Percentiles rank a stretch among this genome's conserved stretches.
Evolutionary conservation across 2,888 invertebrate genomes (phyloP).

Genomic region (Drosophila paucipuncta): DNA sequence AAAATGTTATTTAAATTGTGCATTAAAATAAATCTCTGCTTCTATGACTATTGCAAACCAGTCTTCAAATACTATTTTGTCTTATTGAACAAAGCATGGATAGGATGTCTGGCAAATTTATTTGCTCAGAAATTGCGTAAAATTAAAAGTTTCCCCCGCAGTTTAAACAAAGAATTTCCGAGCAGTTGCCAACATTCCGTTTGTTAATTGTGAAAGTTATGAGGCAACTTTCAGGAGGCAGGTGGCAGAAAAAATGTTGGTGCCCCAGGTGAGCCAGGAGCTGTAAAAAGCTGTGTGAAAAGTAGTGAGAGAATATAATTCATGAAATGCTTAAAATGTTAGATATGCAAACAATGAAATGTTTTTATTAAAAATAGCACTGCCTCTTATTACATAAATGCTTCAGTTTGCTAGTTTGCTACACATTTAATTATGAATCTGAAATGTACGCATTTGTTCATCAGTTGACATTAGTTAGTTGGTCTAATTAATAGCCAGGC

Average conservation of each 20-base stretch:
- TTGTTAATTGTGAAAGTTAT: constrained; percentile 65
- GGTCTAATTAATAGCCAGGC: constrained; percentile 51
- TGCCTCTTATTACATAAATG: background rate
- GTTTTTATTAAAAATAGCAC: background rate
- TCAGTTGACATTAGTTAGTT: constrained; percentile 35
- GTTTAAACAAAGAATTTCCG: constrained; percentile 31
- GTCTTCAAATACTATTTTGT: background rate
- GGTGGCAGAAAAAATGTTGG: constrained; percentile 8
- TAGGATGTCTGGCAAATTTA: constrained; percentile 12
- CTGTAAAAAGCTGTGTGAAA: constrained; percentile 33
- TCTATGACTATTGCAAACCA: background rate
- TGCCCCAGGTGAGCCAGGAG: constrained; percentile 16
- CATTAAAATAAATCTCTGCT: background rate
- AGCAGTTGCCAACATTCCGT: constrained; percentile 38
- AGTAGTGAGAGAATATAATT: constrained; percentile 23
- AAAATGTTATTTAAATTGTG: background rate
- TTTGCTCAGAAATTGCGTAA: constrained; percentile 32
- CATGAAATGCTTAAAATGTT: constrained; percentile 15
- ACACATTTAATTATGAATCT: constrained; percentile 36
- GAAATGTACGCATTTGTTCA: constrained; percentile 17
- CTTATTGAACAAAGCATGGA: background rate
- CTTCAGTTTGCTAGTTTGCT: constrained; percentile 6
- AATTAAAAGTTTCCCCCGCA: constrained; percentile 30
- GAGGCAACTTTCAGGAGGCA: constrained; percentile 27
- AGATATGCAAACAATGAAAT: constrained; percentile 6